These are phyloP conservation scores for Pammene aurita DNA, from an alignment of 2,888 invertebrate species.

Conservation along the genomic window DNA sequence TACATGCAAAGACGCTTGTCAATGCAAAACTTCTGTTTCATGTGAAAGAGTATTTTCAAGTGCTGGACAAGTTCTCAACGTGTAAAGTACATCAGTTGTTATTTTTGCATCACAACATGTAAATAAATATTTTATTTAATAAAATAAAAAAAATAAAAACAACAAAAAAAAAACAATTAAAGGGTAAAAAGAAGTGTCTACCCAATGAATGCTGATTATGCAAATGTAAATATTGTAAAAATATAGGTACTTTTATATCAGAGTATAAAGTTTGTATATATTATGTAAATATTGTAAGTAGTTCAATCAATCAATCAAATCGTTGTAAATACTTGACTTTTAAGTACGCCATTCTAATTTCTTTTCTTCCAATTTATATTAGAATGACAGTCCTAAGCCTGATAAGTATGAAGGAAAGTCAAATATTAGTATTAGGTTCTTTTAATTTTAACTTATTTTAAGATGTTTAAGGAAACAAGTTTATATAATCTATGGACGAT, in stretches of 20 bases:
- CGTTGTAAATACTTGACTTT: constrained; percentile 16
- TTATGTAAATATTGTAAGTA: constrained; percentile 8
- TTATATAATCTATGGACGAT: too few species aligned
- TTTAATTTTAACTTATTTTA: too few species aligned
- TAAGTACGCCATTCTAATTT: constrained; percentile 14
- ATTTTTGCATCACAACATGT: constrained; percentile 11
- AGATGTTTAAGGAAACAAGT: too few species aligned
- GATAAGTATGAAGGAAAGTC: constrained; percentile 10
- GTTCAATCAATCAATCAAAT: constrained; percentile 1
- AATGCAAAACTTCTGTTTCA: constrained; percentile 11
- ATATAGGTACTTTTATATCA: not conserved
- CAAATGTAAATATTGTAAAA: not conserved
- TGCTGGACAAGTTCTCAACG: constrained; percentile 9
- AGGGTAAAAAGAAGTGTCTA: not conserved
- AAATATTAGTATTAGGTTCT: not conserved
- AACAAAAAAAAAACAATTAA: not conserved
- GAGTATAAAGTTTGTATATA: too few species aligned
- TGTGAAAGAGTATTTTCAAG: constrained; percentile 24
- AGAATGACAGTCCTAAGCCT: constrained; percentile 17
- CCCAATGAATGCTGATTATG: not conserved
- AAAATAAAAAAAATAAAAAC: not conserved
- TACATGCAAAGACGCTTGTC: constrained; percentile 10
- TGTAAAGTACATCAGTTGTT: not conserved
- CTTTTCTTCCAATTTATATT: too few species aligned
- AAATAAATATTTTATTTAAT: not conserved